phyloP scores from a whole-genome alignment of 2,797 vertebrate species.

The Meriones psammophilus region DNA sequence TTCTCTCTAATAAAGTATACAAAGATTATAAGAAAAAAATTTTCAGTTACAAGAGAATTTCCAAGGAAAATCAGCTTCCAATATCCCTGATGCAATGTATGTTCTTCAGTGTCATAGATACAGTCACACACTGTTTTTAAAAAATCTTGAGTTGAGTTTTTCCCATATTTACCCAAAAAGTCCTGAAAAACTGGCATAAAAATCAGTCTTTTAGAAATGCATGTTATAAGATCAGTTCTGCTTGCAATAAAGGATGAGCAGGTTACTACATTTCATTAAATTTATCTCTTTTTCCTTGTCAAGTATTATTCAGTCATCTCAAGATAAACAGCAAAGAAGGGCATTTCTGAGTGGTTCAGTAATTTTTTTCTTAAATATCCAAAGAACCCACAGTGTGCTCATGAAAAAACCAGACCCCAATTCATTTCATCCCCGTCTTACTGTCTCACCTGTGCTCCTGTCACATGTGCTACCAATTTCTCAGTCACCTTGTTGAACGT shows the following conservation, averaged over 20 bases:
- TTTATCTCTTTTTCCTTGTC: not conserved
- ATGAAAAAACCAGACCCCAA: not conserved
- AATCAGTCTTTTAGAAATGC: not conserved
- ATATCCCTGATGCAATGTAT: not conserved
- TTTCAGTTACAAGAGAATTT: not conserved
- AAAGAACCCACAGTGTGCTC: not conserved
- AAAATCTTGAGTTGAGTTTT: not conserved
- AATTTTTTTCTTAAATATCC: not conserved
- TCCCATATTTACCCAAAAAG: not conserved
- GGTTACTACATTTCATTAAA: not conserved
- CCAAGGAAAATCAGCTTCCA: not conserved
- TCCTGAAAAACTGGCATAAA: not conserved
- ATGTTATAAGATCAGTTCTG: not conserved
- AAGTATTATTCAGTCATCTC: not conserved
- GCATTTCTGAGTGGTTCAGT: not conserved
- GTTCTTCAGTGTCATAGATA: not conserved
- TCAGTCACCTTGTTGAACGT: not conserved
- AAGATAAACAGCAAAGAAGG: not conserved
- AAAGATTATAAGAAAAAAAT: not conserved
- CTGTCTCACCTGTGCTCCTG: not conserved
- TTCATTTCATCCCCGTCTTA: constrained; percentile 4
- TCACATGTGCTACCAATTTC: not conserved
- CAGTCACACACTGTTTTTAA: not conserved
- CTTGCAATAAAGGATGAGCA: not conserved
- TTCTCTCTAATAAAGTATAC: not conserved